A percentile compares a stretch with the other conserved stretches of the same genome.
Conservation (phyloP, 2,888 invertebrate genomes). For the Chrysodeixis includens region DNA sequence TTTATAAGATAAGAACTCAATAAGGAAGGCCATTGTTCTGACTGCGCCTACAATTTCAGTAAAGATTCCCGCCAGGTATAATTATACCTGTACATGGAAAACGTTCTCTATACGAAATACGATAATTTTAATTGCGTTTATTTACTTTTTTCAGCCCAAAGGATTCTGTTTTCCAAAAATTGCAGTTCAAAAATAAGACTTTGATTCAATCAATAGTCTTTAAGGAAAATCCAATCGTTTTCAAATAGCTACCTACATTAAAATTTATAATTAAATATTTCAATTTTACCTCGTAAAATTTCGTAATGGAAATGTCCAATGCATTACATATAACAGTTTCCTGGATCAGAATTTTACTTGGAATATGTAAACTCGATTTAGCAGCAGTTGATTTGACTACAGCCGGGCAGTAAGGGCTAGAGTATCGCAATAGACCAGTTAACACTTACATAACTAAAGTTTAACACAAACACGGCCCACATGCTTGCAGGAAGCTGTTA, state of each 20-base stretch:
- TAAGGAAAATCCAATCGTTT: too few relatives aligned
- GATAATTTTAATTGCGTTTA: background rate
- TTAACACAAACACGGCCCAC: conserved; percentile 76
- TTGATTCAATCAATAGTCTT: too few relatives aligned
- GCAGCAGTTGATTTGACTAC: conserved; percentile 15
- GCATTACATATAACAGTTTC: conserved; percentile 29
- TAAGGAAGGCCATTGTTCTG: background rate
- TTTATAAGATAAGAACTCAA: background rate
- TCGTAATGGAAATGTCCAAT: conserved; percentile 35
- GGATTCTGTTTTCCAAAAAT: too few relatives aligned
- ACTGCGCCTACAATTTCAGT: background rate
- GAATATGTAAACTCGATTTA: conserved; percentile 28
- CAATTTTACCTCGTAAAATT: background rate
- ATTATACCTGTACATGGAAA: background rate
- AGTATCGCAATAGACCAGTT: conserved; percentile 67
- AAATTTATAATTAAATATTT: too few relatives aligned
- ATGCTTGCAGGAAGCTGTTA: conserved; percentile 82
- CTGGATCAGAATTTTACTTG: conserved; percentile 13
- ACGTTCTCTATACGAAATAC: background rate
- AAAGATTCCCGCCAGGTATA: background rate
- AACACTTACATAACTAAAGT: conserved; percentile 77
- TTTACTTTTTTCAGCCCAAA: background rate
- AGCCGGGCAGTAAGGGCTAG: conserved; percentile 12
- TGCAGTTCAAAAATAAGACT: too few relatives aligned
- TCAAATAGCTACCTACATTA: too few relatives aligned